Evolutionary conservation across 1,140 invertebrate species (phyloP), one percentile per base, ranked within the genome.

Genomic region (Lepidurus arcticus): DNA sequence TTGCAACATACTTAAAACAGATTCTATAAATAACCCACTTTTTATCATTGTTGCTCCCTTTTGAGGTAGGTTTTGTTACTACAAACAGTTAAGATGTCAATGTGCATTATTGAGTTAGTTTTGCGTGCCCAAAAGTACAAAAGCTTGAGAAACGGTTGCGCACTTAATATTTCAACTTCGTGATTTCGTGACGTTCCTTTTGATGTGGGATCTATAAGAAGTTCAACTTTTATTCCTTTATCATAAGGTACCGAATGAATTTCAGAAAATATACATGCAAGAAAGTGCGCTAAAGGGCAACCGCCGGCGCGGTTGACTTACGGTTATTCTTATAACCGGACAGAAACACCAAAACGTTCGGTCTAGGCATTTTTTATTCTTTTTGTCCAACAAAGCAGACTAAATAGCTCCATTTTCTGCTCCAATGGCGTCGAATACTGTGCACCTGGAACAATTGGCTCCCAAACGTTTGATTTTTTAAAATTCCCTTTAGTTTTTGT

Each of bases 51-150:
- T 34, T 34, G 34, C 34, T 34, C 2, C 4, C 4, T 34, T 34
- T 34, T 34, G 26, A 4, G 0, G 34, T 34, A 34, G 34, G 4
- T 16, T 65, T 65, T 21, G 13, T 65, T 7, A 9, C 16, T 7
- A 65, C 53, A 13, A 65, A 65, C 21, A 47, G 45, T 11, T 47
- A 47, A 47, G 45, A 65, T 65, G 16, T 65, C 53, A 65, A 65
- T 65, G 53, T 13, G 53, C 21, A n/a, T 16, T 65, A 65, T 65
- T 21, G 53, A 65, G 53, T 65, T 65, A 65, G 53, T 65, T 65
- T 65, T 65, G 53, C 53, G 53, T 65, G 53, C 21, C 53, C 21
- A 21, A 7, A 13, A 6, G 21, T 65, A 16, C 4, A 65, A 65
- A 65, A 65, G 16, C 53, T 65, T 65, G 53, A 16, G 21, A 65